phyloP scores from a whole-genome alignment of 2,888 invertebrate genomes.

The Steinernema scapterisci region DNA sequence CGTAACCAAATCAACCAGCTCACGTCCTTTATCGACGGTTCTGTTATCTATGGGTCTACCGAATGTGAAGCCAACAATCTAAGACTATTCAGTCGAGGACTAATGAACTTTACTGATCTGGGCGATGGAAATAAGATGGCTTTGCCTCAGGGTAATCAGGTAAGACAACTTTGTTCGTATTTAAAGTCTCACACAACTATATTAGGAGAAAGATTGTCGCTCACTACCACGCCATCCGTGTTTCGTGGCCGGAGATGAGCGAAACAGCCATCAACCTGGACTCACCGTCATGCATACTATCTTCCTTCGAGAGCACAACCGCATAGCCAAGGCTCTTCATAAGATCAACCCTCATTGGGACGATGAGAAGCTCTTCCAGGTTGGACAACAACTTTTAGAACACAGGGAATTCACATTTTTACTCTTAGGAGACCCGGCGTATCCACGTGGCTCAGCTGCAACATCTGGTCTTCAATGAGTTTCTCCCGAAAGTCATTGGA shows the following conservation, averaged over 20 bases:
- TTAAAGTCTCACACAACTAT: neutral
- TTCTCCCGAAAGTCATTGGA: constrained; percentile 83
- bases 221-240: constrained; percentile 46
- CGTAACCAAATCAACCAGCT: constrained; percentile 81
- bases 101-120: constrained; percentile 66
- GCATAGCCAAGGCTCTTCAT: constrained; percentile 53
- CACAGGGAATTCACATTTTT: too few species aligned
- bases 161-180: neutral
- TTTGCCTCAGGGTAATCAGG: constrained; percentile 65
- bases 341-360: constrained; percentile 67
- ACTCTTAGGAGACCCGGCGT: constrained; percentile 68
- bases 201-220: constrained; percentile 74
- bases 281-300: constrained; percentile 64
- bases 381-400: constrained; percentile 35
- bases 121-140: constrained; percentile 46
- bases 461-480: constrained; percentile 69
- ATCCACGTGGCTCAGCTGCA: constrained; percentile 72
- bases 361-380: constrained; percentile 68
- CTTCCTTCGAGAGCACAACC: constrained; percentile 65
- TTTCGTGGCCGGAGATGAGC: constrained; percentile 59
- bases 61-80: constrained; percentile 80
- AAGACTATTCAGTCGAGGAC: constrained; percentile 74
- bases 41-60: constrained; percentile 88
- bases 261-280: constrained; percentile 65
- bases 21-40: constrained; percentile 79